Base-by-base conservation (phyloP, 2,888 invertebrate species). In the Ophioninae sp. region DNA sequence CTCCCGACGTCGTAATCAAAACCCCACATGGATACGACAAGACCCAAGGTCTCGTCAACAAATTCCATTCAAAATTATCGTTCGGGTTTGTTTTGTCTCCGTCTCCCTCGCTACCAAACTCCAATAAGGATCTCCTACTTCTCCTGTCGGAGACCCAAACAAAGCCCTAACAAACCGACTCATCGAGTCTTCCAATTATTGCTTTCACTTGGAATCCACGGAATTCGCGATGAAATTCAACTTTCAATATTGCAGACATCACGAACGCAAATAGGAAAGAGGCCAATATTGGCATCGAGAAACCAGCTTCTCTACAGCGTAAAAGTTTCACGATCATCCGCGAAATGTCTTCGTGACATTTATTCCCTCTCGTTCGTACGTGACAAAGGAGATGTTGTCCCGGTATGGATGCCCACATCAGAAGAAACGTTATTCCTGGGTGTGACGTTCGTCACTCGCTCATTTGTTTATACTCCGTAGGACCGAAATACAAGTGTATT, bases 401-500 rank as follows among this genome's bases (percentile, higher is more conserved):
- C 56, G 73, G 69, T 30, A 7, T 63, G 41, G n/a, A 22, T 67
- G 37, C 81, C 61, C 80, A 81, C 64, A 59, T 39, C 37, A 41
- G 65, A 56, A 74, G 73, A 82, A 87, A 87, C 87, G 88, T 92
- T 92, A 92, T 92, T 92, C 90, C 90, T 89, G 91, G 90, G 89
- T 88, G 44, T 64, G 87, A 87, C 86, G 90, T 91, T 92, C 92
- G 90, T 91, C 90, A 90, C 88, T 90, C 87, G 85, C 85, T 7
- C 41, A 88, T 90, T 91, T 92, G 91, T 92, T 92, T 92, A 92
- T 90, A 89, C 90, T 88, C 89, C 87, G 87, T 89, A 90, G 90
- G 91, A 92, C 92, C 88, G 91, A 92, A 92, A 92, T 92, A 91
- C 90, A 86, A 88, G 90, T 91, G 91, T 92, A 91, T 91, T 91